Base-by-base conservation (phyloP, 1,140 invertebrate species). In the Papilio glaucus region DNA sequence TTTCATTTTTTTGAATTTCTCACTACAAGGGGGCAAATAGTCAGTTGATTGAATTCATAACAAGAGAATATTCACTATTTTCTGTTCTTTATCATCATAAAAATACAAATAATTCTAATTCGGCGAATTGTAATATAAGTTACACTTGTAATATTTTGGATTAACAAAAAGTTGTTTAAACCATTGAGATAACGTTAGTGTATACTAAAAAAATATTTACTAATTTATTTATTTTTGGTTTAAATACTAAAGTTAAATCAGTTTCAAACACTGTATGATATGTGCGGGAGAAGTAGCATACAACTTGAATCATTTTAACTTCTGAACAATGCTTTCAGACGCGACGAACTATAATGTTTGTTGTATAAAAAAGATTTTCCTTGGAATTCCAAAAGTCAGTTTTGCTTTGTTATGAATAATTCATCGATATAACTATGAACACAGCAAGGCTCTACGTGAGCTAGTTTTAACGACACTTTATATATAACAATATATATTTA, bases 361-460 rank as follows among this genome's bases (percentile, higher is more conserved):
- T 12, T 6, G 1, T 10, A 24, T 41, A 41, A 24, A 53, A 53
- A 21, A 57, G 12, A 57, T 12, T 57, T 57, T 57, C 49, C 10
- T 57, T 24, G 12, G n/a, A 24, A 24, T 18, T 57, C 12, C 5
- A 26, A 57, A 57, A 8, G 42, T 15, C 42, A 26, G 21, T 57
- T 57, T 57, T 26, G 24, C 12, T 26, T 57, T 24, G n/a, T 24
- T 24, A 12, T 57, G 49, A 57, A 57, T 57, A 57, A 57, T 57
- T 57, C 21, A 57, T 24, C 12, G 49, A 24, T 24, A 57, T 8
- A 57, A 57, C 49, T 26, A 24, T 57, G 24, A 18, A 49, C 21
- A 9, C 15, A 49, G 2, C 24, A 53, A 21, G 10, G 21, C 21
- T 57, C 10, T 57, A 57, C 49, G 49, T 57, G 21, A 57, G 5